Base-by-base conservation (phyloP, 2,797 vertebrate species). In the Harpagifer antarcticus region DNA sequence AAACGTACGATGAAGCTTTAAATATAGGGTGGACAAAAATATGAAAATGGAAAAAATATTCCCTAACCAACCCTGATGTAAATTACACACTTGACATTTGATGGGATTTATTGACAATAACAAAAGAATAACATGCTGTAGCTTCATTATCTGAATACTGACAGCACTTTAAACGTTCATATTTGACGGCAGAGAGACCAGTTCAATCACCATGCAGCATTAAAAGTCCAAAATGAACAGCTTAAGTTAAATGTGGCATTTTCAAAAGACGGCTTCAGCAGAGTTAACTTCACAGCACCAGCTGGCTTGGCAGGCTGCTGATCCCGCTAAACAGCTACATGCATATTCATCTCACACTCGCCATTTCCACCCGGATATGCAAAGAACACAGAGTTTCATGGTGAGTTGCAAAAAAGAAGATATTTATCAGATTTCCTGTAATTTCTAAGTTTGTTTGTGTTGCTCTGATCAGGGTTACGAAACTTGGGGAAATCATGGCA, bases 291-390 rank as follows among this genome's bases (percentile, higher is more conserved):
- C 67, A 76, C 79, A 74, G 79, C 78, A 74, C 88, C 89, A 89
- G 86, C 87, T 87, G 85, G 87, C 83, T 64, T 60, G 70, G 71
- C 86, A 81, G 74, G 74, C 88, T 82, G 84, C 81, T 81, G 76
- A 74, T 88, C 68, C 74, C 62, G 79, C 78, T 63, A 40, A 86
- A 82, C 79, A 74, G 67, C 61, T 17, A 49, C 75, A 86, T 87
- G 68, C 79, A 89, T 84, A 88, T 90, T 82, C 74, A 82, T 84
- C 76, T 81, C 76, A 72, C 86, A 64, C 78, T 78, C n/a, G 48
- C 61, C 31, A 3, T 49, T 80, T 81, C 68, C 72, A 76, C 71
- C 53, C 60, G 54, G 58, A 79, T 64, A 60, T 57, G 75, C 67
- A 70, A 47, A 74, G 70, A 85, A 89, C 83, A 85, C 68, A 5